A percentile compares a stretch with the other conserved stretches of the same genome.
Conservation (phyloP, 2,797 vertebrate genomes). For the Limnodromus scolopaceus region DNA sequence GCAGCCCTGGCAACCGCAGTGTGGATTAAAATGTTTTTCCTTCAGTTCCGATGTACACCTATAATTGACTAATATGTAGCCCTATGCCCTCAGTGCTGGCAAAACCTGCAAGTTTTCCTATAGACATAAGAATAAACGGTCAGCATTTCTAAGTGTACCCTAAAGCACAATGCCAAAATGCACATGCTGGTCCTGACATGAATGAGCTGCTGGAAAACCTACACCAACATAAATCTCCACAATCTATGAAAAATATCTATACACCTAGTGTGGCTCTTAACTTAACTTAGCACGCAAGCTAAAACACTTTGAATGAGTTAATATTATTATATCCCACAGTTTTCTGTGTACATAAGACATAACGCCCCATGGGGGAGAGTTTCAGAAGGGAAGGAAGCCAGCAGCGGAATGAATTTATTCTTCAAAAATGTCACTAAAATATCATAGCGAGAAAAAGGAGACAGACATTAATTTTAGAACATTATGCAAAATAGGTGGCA, state of each 20-base stretch:
- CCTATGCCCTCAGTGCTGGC: neutral
- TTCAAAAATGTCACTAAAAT: conserved; percentile 30
- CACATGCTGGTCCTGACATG: neutral
- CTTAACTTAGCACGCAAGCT: neutral
- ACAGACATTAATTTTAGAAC: conserved; percentile 1
- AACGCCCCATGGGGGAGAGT: neutral
- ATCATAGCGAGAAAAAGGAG: neutral
- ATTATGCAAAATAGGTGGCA: neutral
- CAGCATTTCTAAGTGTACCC: neutral
- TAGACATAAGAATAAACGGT: neutral
- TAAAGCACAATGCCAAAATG: neutral
- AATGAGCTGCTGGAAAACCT: neutral
- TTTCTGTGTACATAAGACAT: neutral
- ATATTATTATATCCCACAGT: neutral
- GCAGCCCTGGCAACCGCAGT: neutral
- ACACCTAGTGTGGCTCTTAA: neutral
- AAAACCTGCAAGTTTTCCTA: neutral
- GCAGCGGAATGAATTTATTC: neutral
- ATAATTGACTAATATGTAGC: neutral
- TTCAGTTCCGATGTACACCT: neutral
- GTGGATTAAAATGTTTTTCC: neutral
- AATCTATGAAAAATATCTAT: neutral
- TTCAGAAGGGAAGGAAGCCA: conserved; percentile 9
- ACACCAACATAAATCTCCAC: neutral
- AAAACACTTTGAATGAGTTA: neutral